These are phyloP conservation scores for Coregonus ussuriensis DNA, from an alignment of 2,797 vertebrate species.

Conservation along the genomic window DNA sequence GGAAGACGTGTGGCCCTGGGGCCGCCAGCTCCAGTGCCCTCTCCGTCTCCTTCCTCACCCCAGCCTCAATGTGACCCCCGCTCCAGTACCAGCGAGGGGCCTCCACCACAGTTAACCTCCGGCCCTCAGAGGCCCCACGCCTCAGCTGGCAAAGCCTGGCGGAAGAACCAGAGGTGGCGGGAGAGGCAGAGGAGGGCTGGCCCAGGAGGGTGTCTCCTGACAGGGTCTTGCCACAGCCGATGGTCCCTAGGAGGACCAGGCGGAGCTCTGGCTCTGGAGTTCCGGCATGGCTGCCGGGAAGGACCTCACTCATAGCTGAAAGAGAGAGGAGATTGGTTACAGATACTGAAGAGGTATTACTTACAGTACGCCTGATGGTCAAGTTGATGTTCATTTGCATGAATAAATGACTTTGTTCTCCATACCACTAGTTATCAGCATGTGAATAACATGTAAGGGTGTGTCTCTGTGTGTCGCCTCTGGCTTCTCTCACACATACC, in stretches of 20 bases:
- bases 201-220: slow-evolving; percentile 73
- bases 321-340: not conserved
- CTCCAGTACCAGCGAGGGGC: slow-evolving; percentile 80
- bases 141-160: slow-evolving; percentile 60
- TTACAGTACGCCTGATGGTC: no score
- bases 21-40: slow-evolving; percentile 56
- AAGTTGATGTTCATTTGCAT: not conserved
- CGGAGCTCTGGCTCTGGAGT: slow-evolving; percentile 56
- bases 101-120: slow-evolving; percentile 70
- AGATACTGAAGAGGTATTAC: no score
- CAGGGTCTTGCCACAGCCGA: slow-evolving; percentile 78
- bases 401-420: no score
- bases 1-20: slow-evolving; percentile 75
- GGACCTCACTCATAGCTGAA: slow-evolving; percentile 58
- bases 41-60: slow-evolving; percentile 66
- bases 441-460: not conserved
- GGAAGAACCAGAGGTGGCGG: not conserved
- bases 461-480: not conserved
- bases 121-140: slow-evolving; percentile 52
- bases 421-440: not conserved
- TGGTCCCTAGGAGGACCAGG: slow-evolving; percentile 76
- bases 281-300: not conserved
- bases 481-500: slow-evolving; percentile 7
- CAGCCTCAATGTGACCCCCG: slow-evolving; percentile 61
- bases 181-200: slow-evolving; percentile 27